A percentile compares a stretch with the other conserved stretches of the same genome.
These are phyloP conservation scores for Sciurus niger DNA, from an alignment of 2,113 vertebrate species.

Conservation along the genomic window DNA sequence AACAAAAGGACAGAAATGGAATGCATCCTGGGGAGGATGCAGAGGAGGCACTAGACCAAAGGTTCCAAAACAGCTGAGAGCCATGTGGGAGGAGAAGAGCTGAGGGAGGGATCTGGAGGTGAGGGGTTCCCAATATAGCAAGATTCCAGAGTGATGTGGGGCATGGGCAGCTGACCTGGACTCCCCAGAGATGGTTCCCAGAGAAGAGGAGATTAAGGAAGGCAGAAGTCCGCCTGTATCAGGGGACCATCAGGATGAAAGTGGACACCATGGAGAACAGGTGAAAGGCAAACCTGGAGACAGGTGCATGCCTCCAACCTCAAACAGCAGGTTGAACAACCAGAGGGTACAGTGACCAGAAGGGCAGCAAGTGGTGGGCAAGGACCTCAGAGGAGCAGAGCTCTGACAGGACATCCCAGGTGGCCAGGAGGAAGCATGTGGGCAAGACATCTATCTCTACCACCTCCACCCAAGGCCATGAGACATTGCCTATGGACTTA, in stretches of 20 bases:
- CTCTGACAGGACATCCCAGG: not conserved
- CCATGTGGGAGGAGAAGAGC: not conserved
- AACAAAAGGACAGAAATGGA: not conserved
- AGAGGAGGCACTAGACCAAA: not conserved
- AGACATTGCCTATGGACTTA: too few species aligned
- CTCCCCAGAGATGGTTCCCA: not conserved
- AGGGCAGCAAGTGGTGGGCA: not conserved
- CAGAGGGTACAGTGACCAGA: not conserved
- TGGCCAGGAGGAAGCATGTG: too few species aligned
- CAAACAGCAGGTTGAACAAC: not conserved
- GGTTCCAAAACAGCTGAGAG: not conserved
- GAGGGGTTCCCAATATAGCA: not conserved
- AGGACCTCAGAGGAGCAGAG: not conserved
- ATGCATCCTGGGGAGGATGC: too few species aligned
- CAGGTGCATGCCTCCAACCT: not conserved
- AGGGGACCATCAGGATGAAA: not conserved
- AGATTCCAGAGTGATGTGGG: not conserved
- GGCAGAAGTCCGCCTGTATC: not conserved
- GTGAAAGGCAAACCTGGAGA: not conserved
- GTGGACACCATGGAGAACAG: not conserved
- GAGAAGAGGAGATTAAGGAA: not conserved
- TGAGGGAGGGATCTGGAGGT: not conserved
- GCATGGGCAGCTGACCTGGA: accelerated
- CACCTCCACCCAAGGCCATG: not conserved
- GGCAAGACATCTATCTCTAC: not conserved